These are phyloP conservation scores for Romanogobio albipinnatus DNA, from an alignment of 2,113 vertebrate species.

Conservation along the genomic window DNA sequence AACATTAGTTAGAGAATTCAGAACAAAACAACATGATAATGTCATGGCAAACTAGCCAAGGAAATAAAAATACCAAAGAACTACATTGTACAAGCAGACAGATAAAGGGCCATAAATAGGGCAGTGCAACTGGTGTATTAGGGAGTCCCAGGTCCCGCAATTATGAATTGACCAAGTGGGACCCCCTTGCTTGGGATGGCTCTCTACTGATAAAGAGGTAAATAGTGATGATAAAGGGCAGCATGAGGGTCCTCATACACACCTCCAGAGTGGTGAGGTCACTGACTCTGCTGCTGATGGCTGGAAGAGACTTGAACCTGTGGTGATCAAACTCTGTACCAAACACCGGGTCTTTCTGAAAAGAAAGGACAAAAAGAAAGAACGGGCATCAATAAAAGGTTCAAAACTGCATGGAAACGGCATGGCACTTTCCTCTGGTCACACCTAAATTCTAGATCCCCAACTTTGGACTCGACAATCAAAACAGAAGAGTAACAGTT, in stretches of 20 bases:
- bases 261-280: conserved; percentile 80
- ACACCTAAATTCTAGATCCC: conserved; percentile 3
- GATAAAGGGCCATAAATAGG: not conserved
- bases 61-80: not conserved
- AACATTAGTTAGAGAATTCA: not conserved
- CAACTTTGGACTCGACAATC: conserved; percentile 31
- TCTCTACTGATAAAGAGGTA: not conserved
- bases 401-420: conserved; percentile 23
- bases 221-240: not conserved
- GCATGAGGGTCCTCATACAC: conserved; percentile 25
- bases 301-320: conserved; percentile 79
- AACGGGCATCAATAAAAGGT: conserved; percentile 34
- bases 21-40: not conserved
- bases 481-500: conserved; percentile 24
- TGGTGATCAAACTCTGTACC: conserved; percentile 74
- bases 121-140: not conserved
- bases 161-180: not conserved
- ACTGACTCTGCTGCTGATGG: conserved; percentile 77
- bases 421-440: conserved; percentile 44
- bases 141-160: not conserved
- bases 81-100: not conserved
- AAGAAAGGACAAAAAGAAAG: conserved; percentile 56
- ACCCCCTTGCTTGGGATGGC: not conserved
- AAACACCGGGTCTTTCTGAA: conserved; percentile 76
- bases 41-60: not conserved